Percentiles rank a stretch among this genome's conserved stretches.
Evolutionary conservation across 2,888 invertebrate genomes (phyloP).

Genomic region (Plutella xylostella): DNA sequence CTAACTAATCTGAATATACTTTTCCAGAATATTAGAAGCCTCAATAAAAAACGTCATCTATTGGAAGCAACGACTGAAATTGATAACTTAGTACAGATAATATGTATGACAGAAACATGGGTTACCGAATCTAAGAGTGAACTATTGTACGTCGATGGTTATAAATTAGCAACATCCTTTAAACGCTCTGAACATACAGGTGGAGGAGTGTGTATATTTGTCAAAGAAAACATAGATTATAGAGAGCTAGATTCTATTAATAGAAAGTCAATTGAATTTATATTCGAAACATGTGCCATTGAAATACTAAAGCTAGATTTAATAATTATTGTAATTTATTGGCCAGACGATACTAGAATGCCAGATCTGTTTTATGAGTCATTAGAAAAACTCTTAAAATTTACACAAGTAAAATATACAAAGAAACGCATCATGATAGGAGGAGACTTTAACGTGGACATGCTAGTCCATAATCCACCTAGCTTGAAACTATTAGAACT

Average conservation of each 20-base stretch:
- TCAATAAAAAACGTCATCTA: background rate
- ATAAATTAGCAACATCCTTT: background rate
- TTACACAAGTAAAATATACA: constrained; percentile 12
- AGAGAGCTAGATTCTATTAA: constrained; percentile 12
- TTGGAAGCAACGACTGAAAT: background rate
- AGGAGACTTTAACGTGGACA: constrained; percentile 16
- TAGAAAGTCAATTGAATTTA: constrained; percentile 14
- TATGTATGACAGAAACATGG: background rate
- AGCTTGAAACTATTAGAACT: constrained; percentile 2
- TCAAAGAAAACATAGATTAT: constrained; percentile 11
- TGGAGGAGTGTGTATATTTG: constrained; percentile 16
- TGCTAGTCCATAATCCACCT: constrained; percentile 13
- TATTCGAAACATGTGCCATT: constrained; percentile 17
- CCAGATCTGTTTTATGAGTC: constrained; percentile 12
- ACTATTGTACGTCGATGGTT: background rate
- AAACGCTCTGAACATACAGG: constrained; percentile 9
- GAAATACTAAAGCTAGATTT: constrained; percentile 11
- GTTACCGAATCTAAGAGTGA: background rate
- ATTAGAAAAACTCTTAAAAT: constrained; percentile 10
- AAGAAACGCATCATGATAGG: constrained; percentile 15
- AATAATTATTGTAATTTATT: constrained; percentile 16
- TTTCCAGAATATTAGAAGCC: background rate
- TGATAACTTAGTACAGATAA: background rate
- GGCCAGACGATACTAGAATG: constrained; percentile 15
- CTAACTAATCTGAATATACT: background rate